These are phyloP conservation scores for Drosophila subpulchrella DNA, from an alignment of 1,140 invertebrate species.

Conservation along the genomic window DNA sequence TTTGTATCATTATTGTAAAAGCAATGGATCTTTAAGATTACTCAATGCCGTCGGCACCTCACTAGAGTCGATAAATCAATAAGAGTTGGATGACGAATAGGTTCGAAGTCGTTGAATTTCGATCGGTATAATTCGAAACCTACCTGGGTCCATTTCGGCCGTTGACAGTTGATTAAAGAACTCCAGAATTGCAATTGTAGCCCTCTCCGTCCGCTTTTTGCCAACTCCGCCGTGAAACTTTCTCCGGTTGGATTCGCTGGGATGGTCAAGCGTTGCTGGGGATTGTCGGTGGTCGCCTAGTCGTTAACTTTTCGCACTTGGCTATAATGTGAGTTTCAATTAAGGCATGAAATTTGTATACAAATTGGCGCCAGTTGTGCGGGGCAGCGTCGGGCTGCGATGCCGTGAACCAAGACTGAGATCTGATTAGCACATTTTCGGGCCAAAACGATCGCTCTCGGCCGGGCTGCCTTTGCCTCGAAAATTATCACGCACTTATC, in stretches of 20 bases:
- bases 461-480: constrained; percentile 59
- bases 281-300: constrained; percentile 21
- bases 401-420: constrained; percentile 75
- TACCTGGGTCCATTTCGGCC: constrained; percentile 76
- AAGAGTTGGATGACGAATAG: no score
- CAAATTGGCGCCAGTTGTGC: constrained; percentile 71
- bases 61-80: background rate
- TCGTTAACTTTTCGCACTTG: constrained; percentile 78
- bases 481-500: constrained; percentile 83
- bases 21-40: no score
- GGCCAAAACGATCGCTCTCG: constrained; percentile 50
- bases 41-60: constrained; percentile 44
- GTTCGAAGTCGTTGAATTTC: background rate
- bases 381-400: constrained; percentile 46
- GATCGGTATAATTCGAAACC: background rate
- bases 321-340: constrained; percentile 79
- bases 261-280: background rate
- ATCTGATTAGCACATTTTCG: constrained; percentile 81
- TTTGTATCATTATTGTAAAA: no score
- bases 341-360: constrained; percentile 80
- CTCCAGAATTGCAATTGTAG: constrained; percentile 65
- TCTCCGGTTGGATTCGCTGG: constrained; percentile 25
- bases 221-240: constrained; percentile 49
- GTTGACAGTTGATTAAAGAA: constrained; percentile 63
- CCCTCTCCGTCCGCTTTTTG: constrained; percentile 18